Conservation (phyloP, 2,888 invertebrate genomes). For the Phengaris alcon region DNA sequence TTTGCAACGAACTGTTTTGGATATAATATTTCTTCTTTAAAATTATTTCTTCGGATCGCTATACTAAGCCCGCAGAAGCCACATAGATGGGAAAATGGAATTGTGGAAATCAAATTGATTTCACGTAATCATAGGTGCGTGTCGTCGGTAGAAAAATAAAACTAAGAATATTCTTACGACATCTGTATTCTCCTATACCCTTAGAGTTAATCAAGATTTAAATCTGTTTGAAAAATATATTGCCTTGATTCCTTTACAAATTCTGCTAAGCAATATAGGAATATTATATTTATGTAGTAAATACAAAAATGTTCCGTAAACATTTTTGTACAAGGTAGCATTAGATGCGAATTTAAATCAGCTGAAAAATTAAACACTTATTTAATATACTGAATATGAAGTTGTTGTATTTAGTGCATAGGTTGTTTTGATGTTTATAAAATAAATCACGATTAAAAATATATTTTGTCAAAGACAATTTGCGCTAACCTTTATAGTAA, state of each 20-base stretch:
- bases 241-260: slow-evolving; percentile 30
- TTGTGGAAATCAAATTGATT: background rate
- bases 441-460: slow-evolving; percentile 23
- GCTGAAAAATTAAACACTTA: background rate
- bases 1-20: too few relatives aligned
- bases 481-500: slow-evolving; percentile 50
- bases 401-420: too few relatives aligned
- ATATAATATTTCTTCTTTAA: too few relatives aligned
- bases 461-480: slow-evolving; percentile 44
- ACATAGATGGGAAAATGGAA: too few relatives aligned
- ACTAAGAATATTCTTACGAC: slow-evolving; percentile 40
- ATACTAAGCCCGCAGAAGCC: too few relatives aligned
- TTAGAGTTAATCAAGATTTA: slow-evolving; percentile 41
- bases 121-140: too few relatives aligned
- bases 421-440: background rate
- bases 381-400: background rate
- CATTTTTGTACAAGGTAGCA: background rate
- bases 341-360: background rate
- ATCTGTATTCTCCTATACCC: slow-evolving; percentile 46
- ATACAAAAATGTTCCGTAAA: background rate
- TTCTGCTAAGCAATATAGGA: slow-evolving; percentile 1
- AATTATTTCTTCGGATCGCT: too few relatives aligned
- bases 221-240: slow-evolving; percentile 39
- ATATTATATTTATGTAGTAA: background rate
- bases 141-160: slow-evolving; percentile 34